phyloP scores from a whole-genome alignment of 2,797 vertebrate species.

The Ptychadena robeensis region DNA sequence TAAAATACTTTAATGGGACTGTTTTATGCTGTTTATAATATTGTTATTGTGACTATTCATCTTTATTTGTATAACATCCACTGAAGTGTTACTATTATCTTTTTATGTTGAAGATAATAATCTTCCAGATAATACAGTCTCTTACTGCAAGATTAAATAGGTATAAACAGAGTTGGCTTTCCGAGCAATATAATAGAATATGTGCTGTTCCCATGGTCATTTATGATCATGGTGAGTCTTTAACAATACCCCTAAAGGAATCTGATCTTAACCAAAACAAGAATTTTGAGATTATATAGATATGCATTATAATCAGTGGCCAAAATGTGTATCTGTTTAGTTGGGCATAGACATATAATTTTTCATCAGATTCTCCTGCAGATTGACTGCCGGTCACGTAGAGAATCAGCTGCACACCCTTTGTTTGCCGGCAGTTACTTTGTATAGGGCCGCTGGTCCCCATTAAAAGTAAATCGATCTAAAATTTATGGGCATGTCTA shows the following conservation, averaged over 20 bases:
- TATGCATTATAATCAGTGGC: too few species aligned
- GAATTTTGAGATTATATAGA: too few species aligned
- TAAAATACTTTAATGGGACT: slow-evolving; percentile 29
- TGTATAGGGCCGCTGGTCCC: too few species aligned
- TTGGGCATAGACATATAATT: too few species aligned
- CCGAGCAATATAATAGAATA: background rate
- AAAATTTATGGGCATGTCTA: too few species aligned
- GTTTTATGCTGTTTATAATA: slow-evolving; percentile 27
- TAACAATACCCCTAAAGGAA: background rate
- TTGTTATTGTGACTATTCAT: slow-evolving; percentile 25
- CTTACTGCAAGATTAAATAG: slow-evolving; percentile 5
- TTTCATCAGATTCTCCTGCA: too few species aligned
- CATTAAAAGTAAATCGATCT: too few species aligned
- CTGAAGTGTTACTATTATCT: slow-evolving; percentile 18
- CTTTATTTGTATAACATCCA: slow-evolving; percentile 5
- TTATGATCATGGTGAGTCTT: background rate
- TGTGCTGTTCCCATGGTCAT: background rate
- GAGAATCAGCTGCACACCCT: too few species aligned
- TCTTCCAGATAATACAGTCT: slow-evolving; percentile 2
- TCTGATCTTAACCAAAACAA: background rate
- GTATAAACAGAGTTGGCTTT: background rate
- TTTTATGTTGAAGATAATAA: slow-evolving; percentile 30
- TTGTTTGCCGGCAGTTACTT: too few species aligned
- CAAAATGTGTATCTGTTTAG: too few species aligned
- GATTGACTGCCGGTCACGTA: too few species aligned